Evolutionary conservation across 2,113 vertebrate species (phyloP).

Genomic region (Lutjanus erythropterus): DNA sequence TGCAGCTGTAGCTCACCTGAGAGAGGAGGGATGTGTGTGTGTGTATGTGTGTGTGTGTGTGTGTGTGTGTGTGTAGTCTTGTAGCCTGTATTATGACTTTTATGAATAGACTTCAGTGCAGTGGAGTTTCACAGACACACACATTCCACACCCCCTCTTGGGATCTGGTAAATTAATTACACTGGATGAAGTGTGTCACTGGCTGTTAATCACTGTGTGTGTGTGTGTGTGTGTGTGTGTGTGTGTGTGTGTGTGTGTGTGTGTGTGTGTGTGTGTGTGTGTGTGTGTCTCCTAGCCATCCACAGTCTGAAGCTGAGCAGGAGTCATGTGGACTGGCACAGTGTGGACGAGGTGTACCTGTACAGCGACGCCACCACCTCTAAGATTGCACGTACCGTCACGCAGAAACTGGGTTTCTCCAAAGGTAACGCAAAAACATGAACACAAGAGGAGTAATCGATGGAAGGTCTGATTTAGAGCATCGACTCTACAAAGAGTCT

Average conservation of each 20-base stretch:
- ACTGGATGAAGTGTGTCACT: constrained; percentile 30
- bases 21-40: background rate
- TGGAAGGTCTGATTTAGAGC: background rate
- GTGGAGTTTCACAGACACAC: background rate
- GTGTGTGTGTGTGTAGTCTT: background rate
- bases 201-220: constrained; percentile 42
- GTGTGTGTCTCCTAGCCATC: constrained; percentile 82
- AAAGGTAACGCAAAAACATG: constrained; percentile 87
- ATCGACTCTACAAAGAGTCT: background rate
- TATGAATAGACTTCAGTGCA: background rate
- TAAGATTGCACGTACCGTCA: constrained; percentile 95
- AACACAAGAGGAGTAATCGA: background rate
- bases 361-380: constrained; percentile 97
- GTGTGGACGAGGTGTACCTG: constrained; percentile 94
- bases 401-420: constrained; percentile 95
- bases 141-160: background rate
- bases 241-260: constrained; percentile 33
- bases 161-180: constrained; percentile 17
- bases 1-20: constrained; percentile 30
- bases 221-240: constrained; percentile 39
- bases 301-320: constrained; percentile 93
- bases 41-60: background rate
- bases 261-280: constrained; percentile 39
- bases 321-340: constrained; percentile 96
- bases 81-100: background rate